Percentiles rank a stretch among this genome's conserved stretches.
phyloP scores from a whole-genome alignment of 2,113 vertebrate species.

The Trinectes maculatus region DNA sequence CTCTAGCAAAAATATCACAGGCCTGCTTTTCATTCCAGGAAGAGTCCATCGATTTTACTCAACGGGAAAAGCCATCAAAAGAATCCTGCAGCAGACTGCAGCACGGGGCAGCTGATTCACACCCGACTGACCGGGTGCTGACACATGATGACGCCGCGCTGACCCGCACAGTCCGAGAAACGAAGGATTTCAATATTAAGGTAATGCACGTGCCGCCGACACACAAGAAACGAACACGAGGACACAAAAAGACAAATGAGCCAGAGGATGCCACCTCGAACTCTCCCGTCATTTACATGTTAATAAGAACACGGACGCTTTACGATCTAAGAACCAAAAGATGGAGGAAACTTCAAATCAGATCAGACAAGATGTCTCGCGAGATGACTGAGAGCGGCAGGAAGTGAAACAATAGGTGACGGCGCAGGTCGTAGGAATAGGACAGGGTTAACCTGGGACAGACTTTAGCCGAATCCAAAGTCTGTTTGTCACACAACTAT shows the following conservation, averaged over 20 bases:
- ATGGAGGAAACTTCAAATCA: slow-evolving; percentile 39
- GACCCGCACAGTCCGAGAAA: slow-evolving; percentile 6
- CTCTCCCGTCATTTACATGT: slow-evolving; percentile 62
- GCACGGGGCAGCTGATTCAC: slow-evolving; percentile 29
- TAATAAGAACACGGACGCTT: slow-evolving; percentile 51
- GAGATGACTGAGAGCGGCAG: slow-evolving; percentile 36
- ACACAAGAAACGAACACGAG: neutral
- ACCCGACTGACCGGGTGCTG: slow-evolving; percentile 6
- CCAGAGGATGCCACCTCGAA: slow-evolving; percentile 13
- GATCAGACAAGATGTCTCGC: slow-evolving; percentile 45
- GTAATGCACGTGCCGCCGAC: slow-evolving; percentile 1
- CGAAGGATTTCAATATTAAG: slow-evolving; percentile 1
- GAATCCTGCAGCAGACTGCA: slow-evolving; percentile 27
- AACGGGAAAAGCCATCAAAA: slow-evolving; percentile 42
- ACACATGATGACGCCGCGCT: slow-evolving; percentile 3
- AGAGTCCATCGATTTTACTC: slow-evolving; percentile 46
- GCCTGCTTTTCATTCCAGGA: slow-evolving; percentile 27
- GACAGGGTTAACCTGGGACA: slow-evolving; percentile 1
- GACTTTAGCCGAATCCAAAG: slow-evolving; percentile 36
- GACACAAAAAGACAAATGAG: slow-evolving; percentile 38
- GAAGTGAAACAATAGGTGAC: slow-evolving; percentile 33
- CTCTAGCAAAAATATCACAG: slow-evolving; percentile 10
- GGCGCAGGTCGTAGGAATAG: slow-evolving; percentile 30
- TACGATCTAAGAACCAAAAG: slow-evolving; percentile 32
- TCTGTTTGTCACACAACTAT: slow-evolving; percentile 49